Evolutionary conservation across 2,113 vertebrate genomes (phyloP), one percentile per base, ranked within the genome.

Genomic region (Arizona elegans): DNA sequence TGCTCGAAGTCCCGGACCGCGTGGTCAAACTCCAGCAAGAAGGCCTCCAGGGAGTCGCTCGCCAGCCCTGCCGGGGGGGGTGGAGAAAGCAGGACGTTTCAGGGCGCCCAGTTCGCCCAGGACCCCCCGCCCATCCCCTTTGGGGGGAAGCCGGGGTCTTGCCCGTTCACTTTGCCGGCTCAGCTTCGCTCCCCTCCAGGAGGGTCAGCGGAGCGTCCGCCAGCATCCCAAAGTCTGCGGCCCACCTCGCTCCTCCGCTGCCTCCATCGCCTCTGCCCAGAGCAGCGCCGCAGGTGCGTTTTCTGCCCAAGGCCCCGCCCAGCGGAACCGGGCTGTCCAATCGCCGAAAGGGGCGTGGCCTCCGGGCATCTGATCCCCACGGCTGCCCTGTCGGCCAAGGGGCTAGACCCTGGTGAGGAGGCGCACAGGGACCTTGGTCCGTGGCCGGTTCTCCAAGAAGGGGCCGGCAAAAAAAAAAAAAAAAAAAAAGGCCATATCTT

Each of bases 1-100:
- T 94, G 59, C 0, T 87, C 95, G 0, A 97, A 96, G 90, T 95
- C 96, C 89, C 96, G 95, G 5, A 97, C 91, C 91, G 97, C 97
- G 43, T 96, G 92, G 0, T 96, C 91, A 0, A 97, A 96, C 91
- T 97, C 97, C 52, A 47, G 91, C 89, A 97, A 92, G 92, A 97
- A 95, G 5, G 94, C 96, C 0, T 93, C 8, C 3, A 97, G 95
- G 81, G 96, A 95, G 0, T 96, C 95, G 0, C 17, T 17, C 0
- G 94, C 88, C 95, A 96, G 95, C 0, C 0, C 96, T 97, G 89
- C 56, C 23, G 3, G 8, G 0, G 13, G 50, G 50, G 50, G 1
- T n/a, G n/a, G 26, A 26, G 0, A 19, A 21, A 21, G 56, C 19
- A 0, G 17, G 0, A 1, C 0, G 2, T 3, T 23, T 11, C 47